phyloP scores from a whole-genome alignment of 2,113 vertebrate genomes.

The Rattus rattus region DNA sequence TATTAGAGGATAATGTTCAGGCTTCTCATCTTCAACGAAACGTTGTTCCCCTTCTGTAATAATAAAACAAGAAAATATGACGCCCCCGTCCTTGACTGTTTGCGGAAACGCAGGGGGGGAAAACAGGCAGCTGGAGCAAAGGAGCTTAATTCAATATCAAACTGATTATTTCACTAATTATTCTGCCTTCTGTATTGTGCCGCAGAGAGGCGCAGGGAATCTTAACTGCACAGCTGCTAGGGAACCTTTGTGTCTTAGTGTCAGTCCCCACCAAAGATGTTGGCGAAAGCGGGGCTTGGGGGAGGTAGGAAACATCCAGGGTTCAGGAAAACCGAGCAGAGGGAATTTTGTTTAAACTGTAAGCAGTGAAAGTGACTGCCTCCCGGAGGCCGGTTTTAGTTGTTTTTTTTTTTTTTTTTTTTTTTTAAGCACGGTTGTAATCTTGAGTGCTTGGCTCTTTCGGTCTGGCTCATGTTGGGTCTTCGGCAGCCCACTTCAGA shows the following conservation, averaged over 20 bases:
- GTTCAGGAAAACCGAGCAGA: background rate
- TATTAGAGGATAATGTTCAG: constrained; percentile 65
- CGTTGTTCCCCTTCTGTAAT: background rate
- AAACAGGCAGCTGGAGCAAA: constrained; percentile 64
- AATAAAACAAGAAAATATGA: constrained; percentile 64
- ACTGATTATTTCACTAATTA: constrained; percentile 77
- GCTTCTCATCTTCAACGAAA: constrained; percentile 67
- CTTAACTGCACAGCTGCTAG: background rate
- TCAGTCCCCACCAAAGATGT: constrained; percentile 19
- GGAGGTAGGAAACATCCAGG: background rate
- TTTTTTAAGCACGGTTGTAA: background rate
- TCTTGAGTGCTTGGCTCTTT: background rate
- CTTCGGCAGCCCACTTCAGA: background rate
- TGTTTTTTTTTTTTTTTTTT: too few species aligned
- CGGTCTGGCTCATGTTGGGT: background rate
- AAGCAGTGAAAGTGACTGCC: background rate
- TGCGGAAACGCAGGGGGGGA: constrained; percentile 11
- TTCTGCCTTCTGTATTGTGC: constrained; percentile 61
- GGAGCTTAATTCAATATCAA: constrained; percentile 75
- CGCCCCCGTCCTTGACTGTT: constrained; percentile 4
- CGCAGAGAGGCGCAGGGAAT: background rate
- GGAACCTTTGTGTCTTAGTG: constrained; percentile 65
- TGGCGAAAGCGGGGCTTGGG: background rate
- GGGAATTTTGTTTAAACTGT: background rate
- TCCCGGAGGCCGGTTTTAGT: background rate